These are phyloP conservation scores for Drepanosiphum platanoidis DNA, from an alignment of 2,888 invertebrate species.

Conservation along the genomic window DNA sequence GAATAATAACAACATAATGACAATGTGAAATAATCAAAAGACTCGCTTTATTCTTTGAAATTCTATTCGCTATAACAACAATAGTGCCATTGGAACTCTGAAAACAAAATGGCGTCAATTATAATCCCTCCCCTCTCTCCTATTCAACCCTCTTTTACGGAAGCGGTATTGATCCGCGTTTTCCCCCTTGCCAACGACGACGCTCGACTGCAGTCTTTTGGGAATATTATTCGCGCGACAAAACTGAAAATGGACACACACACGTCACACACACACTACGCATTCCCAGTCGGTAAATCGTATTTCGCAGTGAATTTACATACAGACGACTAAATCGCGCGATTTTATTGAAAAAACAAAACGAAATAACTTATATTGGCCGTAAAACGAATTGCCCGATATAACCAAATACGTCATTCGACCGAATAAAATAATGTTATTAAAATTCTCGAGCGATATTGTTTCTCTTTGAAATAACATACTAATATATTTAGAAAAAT, in stretches of 20 bases:
- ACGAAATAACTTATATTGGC: too few species aligned
- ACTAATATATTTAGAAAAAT: neutral
- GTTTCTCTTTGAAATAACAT: neutral
- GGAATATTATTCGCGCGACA: constrained; percentile 14
- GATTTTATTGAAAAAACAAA: too few species aligned
- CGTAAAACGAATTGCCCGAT: too few species aligned
- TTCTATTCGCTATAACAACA: constrained; percentile 40
- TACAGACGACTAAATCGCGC: too few species aligned
- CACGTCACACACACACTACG: neutral
- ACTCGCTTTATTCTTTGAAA: constrained; percentile 8
- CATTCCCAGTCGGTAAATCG: too few species aligned
- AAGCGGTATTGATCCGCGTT: constrained; percentile 53
- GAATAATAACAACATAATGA: neutral
- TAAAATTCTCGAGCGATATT: too few species aligned
- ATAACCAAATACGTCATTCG: too few species aligned
- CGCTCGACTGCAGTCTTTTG: constrained; percentile 31
- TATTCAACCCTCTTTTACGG: constrained; percentile 45
- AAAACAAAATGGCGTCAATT: constrained; percentile 59
- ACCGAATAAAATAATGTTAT: too few species aligned
- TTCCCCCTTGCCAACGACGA: constrained; percentile 50
- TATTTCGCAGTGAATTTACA: too few species aligned
- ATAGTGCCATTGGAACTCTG: constrained; percentile 50
- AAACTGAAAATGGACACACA: neutral
- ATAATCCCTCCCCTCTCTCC: constrained; percentile 48
- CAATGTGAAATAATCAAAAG: neutral